phyloP scores from a whole-genome alignment of 2,888 invertebrate species.

The Nasonovia ribisnigri region DNA sequence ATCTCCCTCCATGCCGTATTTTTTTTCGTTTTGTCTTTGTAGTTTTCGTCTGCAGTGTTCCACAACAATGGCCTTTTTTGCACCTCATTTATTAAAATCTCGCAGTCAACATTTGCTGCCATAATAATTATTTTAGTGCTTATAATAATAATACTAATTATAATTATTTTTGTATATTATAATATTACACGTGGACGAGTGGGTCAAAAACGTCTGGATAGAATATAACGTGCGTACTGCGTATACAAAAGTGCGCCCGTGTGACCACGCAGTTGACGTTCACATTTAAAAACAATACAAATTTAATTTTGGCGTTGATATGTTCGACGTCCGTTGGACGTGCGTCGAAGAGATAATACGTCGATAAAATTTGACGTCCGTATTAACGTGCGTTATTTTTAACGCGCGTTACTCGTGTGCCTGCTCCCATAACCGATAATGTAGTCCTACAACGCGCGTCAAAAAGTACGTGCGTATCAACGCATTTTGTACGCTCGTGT shows the following conservation, averaged over 20 bases:
- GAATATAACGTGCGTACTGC: slow-evolving; percentile 13
- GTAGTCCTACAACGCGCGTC: background rate
- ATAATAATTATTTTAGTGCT: background rate
- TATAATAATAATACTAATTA: background rate
- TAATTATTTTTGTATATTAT: background rate
- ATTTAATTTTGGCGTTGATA: background rate
- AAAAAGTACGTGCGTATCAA: slow-evolving; percentile 27
- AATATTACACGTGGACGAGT: slow-evolving; percentile 1
- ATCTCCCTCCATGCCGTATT: slow-evolving; percentile 54
- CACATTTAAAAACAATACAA: slow-evolving; percentile 11
- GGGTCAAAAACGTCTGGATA: background rate
- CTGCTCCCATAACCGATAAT: slow-evolving; percentile 22
- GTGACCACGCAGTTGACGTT: slow-evolving; percentile 21
- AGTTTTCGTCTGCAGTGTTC: slow-evolving; percentile 49
- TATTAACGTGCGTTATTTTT: slow-evolving; percentile 28
- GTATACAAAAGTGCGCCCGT: background rate
- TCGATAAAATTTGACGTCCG: slow-evolving; percentile 42
- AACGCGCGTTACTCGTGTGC: slow-evolving; percentile 35
- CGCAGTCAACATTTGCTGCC: slow-evolving; percentile 39
- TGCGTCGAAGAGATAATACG: background rate
- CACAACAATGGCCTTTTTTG: slow-evolving; percentile 54
- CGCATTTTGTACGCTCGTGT: slow-evolving; percentile 34
- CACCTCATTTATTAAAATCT: slow-evolving; percentile 49
- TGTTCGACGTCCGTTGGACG: slow-evolving; percentile 7
- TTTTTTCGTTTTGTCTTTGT: slow-evolving; percentile 60